These are phyloP conservation scores for Mormyrus iriodes DNA, from an alignment of 2,113 vertebrate genomes.

Conservation along the genomic window DNA sequence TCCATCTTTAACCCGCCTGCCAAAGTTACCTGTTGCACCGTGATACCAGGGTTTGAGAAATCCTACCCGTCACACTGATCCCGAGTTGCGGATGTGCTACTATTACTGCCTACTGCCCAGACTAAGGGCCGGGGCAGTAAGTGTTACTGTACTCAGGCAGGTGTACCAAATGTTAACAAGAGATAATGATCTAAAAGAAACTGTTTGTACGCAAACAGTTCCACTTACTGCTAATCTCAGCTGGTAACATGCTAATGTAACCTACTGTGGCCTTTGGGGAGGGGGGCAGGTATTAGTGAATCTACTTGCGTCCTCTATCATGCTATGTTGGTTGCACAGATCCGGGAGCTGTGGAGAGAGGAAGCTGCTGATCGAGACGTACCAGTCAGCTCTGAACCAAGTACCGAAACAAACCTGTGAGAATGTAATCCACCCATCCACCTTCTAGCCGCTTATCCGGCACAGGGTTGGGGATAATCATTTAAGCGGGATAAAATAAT, in stretches of 20 bases:
- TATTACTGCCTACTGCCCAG: neutral
- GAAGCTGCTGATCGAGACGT: neutral
- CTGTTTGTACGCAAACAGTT: neutral
- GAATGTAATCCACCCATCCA: neutral
- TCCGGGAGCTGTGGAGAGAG: neutral
- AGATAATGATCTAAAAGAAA: neutral
- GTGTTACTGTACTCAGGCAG: neutral
- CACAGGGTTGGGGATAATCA: neutral
- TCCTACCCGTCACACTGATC: neutral
- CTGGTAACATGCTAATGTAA: neutral
- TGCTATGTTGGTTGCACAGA: neutral
- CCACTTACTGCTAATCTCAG: neutral
- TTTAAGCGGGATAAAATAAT: neutral
- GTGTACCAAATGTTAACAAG: neutral
- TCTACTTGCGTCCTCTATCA: neutral
- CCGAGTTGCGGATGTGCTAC: neutral
- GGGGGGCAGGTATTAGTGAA: neutral
- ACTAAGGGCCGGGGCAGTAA: neutral
- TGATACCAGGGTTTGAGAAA: neutral
- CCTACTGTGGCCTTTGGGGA: neutral
- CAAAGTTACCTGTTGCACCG: neutral
- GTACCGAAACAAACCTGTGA: neutral
- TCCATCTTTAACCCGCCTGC: neutral
- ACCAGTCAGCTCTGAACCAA: neutral
- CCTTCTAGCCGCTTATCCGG: neutral